These are phyloP conservation scores for Papilio gigon DNA, from an alignment of 2,888 invertebrate species.

Conservation along the genomic window DNA sequence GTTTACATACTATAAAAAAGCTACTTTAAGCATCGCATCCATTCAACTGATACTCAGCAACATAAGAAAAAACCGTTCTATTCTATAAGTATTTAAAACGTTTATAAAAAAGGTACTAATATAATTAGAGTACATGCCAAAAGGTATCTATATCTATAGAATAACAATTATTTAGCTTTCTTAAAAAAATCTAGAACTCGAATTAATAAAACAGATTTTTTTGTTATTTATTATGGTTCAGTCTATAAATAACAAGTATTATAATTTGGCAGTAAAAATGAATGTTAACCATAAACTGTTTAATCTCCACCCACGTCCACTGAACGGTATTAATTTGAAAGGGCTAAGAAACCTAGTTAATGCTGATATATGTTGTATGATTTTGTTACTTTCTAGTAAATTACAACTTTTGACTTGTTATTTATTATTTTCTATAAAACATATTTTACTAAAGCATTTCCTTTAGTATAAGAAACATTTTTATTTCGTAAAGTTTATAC, in stretches of 20 bases:
- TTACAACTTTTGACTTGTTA: background rate
- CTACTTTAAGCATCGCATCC: background rate
- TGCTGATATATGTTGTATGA: background rate
- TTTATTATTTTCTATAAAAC: background rate
- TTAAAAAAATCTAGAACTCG: no score
- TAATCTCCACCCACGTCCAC: constrained; percentile 24
- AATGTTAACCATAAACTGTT: constrained; percentile 26
- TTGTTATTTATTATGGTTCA: constrained; percentile 22
- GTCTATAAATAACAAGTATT: constrained; percentile 23
- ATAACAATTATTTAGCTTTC: no score
- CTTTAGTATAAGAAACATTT: no score
- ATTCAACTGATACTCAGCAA: background rate
- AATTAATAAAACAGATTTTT: no score
- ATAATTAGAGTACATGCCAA: background rate
- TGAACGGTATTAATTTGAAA: constrained; percentile 19
- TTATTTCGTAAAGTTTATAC: no score
- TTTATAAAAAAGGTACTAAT: background rate
- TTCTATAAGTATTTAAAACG: background rate
- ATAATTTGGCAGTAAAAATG: constrained; percentile 29
- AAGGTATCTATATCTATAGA: no score
- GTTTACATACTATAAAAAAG: background rate
- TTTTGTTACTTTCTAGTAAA: constrained; percentile 10
- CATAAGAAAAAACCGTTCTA: background rate
- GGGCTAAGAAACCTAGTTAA: constrained; percentile 27
- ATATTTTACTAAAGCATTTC: background rate